Percentiles rank a stretch among this genome's conserved stretches.
These are phyloP conservation scores for Lasioglossum malachurum DNA, from an alignment of 2,888 invertebrate species.

Conservation along the genomic window DNA sequence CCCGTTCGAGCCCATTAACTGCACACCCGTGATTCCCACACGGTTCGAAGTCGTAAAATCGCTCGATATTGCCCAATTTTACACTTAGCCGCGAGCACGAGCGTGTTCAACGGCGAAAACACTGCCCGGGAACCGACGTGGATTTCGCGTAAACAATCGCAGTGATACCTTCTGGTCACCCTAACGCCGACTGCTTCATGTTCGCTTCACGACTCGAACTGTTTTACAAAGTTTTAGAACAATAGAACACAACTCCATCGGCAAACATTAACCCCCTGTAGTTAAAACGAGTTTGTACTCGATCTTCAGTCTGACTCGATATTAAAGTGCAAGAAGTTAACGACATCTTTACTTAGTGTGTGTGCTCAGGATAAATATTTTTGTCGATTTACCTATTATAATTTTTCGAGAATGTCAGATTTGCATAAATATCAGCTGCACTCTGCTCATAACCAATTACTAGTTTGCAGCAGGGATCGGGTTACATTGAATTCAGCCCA, in stretches of 20 bases:
- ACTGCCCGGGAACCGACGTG: neutral
- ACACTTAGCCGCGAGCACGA: constrained; percentile 24
- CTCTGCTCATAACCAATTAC: neutral
- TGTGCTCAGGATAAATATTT: neutral
- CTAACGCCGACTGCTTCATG: neutral
- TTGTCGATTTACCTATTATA: neutral
- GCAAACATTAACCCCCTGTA: neutral
- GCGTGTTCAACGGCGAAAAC: neutral
- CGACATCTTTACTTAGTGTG: neutral
- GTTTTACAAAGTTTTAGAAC: neutral
- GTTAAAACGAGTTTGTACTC: too few relatives aligned
- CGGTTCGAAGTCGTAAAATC: constrained; percentile 38
- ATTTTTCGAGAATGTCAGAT: neutral
- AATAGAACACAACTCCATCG: neutral
- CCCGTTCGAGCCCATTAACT: constrained; percentile 63
- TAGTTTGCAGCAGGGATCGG: neutral
- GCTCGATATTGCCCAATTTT: constrained; percentile 41
- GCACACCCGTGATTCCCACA: constrained; percentile 69
- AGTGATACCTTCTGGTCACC: neutral
- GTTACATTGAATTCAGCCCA: neutral
- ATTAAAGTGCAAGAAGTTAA: neutral
- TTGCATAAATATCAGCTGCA: neutral
- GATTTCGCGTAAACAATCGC: neutral
- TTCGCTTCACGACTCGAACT: neutral
- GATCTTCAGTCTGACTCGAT: neutral